A percentile compares a stretch with the other conserved stretches of the same genome.
Conservation (phyloP, 2,888 invertebrate genomes). For the Neocrepidodera transversa region DNA sequence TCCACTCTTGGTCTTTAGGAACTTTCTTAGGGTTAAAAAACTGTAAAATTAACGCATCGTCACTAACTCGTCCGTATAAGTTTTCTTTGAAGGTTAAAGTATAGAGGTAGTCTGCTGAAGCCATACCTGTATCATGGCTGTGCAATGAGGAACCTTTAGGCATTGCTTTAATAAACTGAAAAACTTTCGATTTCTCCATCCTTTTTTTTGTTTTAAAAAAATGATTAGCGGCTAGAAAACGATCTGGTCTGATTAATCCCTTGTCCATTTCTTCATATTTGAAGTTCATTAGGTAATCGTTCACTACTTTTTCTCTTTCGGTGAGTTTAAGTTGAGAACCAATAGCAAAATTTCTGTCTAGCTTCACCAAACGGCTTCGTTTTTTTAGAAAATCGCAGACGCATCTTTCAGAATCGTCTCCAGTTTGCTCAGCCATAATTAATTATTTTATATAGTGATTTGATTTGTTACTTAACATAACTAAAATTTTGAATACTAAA, state of each 20-base stretch:
- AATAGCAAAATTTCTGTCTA: constrained; percentile 27
- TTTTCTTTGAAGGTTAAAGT: constrained; percentile 65
- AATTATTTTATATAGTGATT: not conserved
- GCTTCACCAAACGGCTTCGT: not conserved
- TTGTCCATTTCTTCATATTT: constrained; percentile 52
- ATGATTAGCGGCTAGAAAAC: constrained; percentile 70
- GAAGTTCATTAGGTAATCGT: constrained; percentile 50
- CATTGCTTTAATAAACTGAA: constrained; percentile 69
- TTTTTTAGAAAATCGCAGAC: not conserved
- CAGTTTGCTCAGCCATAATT: not conserved
- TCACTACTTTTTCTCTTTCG: constrained; percentile 48
- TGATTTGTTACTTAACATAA: not conserved
- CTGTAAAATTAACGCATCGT: constrained; percentile 12
- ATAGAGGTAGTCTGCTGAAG: constrained; percentile 68
- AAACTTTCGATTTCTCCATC: constrained; percentile 70
- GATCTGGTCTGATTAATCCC: constrained; percentile 47
- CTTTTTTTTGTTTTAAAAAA: constrained; percentile 68
- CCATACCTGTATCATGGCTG: constrained; percentile 70
- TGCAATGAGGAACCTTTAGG: constrained; percentile 79
- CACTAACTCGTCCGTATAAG: constrained; percentile 22
- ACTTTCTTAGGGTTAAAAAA: constrained; percentile 26
- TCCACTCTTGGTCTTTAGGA: constrained; percentile 39
- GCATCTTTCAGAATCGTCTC: not conserved
- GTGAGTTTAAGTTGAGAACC: constrained; percentile 54
- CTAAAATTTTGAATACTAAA: not conserved